phyloP scores from a whole-genome alignment of 2,113 vertebrate genomes.

The Crotalus viridis region DNA sequence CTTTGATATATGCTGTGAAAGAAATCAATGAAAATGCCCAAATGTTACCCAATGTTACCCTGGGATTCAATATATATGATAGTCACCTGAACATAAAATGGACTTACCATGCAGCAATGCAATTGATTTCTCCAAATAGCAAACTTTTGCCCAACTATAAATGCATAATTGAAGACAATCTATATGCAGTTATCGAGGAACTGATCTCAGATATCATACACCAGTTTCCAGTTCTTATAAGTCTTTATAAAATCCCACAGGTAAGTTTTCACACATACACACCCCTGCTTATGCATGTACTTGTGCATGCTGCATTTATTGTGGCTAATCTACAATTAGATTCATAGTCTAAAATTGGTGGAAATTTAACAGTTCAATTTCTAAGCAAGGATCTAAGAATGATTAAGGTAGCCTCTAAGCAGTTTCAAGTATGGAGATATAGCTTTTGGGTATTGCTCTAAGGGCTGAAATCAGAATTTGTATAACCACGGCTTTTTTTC shows the following conservation, averaged over 20 bases:
- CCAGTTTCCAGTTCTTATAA: background rate
- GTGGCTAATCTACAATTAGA: background rate
- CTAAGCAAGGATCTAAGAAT: background rate
- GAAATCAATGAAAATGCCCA: background rate
- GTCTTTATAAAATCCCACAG: constrained; percentile 10
- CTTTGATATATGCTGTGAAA: background rate
- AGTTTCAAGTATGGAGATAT: background rate
- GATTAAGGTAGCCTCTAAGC: background rate
- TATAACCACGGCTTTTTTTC: too few relatives aligned
- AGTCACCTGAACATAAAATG: background rate
- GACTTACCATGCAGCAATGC: background rate
- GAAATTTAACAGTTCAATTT: background rate
- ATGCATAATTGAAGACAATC: background rate
- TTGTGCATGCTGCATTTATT: background rate
- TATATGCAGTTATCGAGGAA: background rate
- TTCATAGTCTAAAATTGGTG: background rate
- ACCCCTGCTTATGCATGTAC: too few relatives aligned
- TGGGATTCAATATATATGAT: constrained; percentile 11
- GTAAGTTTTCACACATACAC: background rate
- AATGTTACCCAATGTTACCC: background rate
- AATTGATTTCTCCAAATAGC: background rate
- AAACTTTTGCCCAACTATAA: background rate
- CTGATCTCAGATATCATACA: background rate
- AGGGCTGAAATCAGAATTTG: too few relatives aligned
- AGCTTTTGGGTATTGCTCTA: too few relatives aligned